These are phyloP conservation scores for Megaustenia siamemsis DNA, from an alignment of 2,888 invertebrate species.

Conservation along the genomic window DNA sequence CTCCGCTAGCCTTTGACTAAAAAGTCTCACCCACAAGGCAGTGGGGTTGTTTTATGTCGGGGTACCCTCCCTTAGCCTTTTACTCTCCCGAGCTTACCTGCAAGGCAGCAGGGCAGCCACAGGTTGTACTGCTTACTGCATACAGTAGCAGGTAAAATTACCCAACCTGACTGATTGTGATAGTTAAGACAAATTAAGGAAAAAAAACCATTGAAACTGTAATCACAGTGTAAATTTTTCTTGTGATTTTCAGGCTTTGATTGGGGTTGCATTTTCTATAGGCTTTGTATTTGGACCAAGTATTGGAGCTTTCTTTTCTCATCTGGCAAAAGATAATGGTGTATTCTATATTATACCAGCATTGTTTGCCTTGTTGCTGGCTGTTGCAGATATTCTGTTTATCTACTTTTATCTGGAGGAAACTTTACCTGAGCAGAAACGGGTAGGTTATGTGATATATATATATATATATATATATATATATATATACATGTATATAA, in stretches of 20 bases:
- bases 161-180: no score
- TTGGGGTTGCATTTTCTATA: conserved; percentile 97
- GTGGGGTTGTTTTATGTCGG: no score
- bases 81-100: no score
- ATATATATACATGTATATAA: neutral
- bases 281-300: conserved; percentile 98
- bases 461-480: neutral
- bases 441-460: conserved; percentile 70
- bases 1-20: no score
- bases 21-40: no score
- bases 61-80: no score
- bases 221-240: no score
- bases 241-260: conserved; percentile 87
- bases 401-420: conserved; percentile 89
- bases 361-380: conserved; percentile 83
- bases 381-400: conserved; percentile 88
- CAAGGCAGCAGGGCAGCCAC: no score
- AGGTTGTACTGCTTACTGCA: no score
- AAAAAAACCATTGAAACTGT: neutral
- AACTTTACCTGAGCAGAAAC: conserved; percentile 87
- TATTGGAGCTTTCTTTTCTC: conserved; percentile 87
- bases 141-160: no score
- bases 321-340: conserved; percentile 80
- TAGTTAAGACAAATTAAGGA: neutral
- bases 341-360: conserved; percentile 91